phyloP scores from a whole-genome alignment of 1,140 invertebrate genomes.

The Sarcophaga bullata region DNA sequence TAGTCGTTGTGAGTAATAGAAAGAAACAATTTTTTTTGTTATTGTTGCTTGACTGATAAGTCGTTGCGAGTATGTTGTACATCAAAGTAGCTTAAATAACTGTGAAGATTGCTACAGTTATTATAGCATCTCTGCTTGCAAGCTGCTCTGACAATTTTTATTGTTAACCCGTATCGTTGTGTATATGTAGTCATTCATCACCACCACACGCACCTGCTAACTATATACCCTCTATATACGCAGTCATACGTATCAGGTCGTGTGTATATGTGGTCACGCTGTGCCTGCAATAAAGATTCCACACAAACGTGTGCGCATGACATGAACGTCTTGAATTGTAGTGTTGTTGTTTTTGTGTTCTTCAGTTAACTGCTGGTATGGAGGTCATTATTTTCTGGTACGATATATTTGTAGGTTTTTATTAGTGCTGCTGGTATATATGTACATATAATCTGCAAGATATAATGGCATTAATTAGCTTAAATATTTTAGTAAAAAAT shows the following conservation, averaged over 20 bases:
- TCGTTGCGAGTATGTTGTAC: not conserved
- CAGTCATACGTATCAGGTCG: too few species aligned
- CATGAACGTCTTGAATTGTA: not conserved
- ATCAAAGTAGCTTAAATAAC: conserved; percentile 5
- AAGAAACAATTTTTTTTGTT: too few species aligned
- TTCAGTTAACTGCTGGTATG: not conserved
- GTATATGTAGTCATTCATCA: too few species aligned
- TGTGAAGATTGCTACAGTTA: conserved; percentile 17
- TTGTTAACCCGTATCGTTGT: not conserved
- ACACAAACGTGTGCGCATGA: not conserved
- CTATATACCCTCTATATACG: too few species aligned
- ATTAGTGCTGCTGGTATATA: too few species aligned
- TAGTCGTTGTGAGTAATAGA: too few species aligned
- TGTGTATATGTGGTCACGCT: not conserved
- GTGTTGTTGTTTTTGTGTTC: not conserved
- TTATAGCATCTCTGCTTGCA: conserved; percentile 4
- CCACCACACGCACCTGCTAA: too few species aligned
- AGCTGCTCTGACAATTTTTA: not conserved
- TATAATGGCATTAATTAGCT: conserved; percentile 12
- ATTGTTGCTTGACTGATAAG: too few species aligned
- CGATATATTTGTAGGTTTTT: not conserved
- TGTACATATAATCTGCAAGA: not conserved
- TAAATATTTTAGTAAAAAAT: conserved; percentile 1
- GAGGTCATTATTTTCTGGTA: not conserved
- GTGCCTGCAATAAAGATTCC: conserved; percentile 1